Conservation (phyloP, 2,113 vertebrate genomes). For the Platichthys flesus region DNA sequence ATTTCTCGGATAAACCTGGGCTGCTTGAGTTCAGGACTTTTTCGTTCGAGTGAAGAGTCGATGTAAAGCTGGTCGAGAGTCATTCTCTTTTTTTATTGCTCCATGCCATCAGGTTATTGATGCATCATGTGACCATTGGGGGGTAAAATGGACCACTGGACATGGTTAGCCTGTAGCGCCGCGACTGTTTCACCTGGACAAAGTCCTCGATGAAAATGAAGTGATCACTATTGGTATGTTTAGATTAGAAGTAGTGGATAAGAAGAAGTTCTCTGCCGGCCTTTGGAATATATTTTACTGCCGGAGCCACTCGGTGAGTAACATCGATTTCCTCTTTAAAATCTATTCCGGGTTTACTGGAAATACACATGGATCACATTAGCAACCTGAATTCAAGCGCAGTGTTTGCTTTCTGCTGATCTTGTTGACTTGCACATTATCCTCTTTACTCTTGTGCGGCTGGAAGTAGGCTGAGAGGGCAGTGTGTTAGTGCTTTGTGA, state of each 20-base stretch:
- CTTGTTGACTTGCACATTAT: constrained; percentile 38
- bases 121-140: constrained; percentile 46
- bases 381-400: background rate
- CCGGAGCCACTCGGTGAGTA: constrained; percentile 62
- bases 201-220: constrained; percentile 10
- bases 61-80: background rate
- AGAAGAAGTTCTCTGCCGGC: constrained; percentile 12
- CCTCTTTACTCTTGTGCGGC: constrained; percentile 39
- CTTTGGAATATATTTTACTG: constrained; percentile 48
- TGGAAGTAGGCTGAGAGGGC: constrained; percentile 46
- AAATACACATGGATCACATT: background rate
- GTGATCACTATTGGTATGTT: constrained; percentile 31
- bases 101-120: constrained; percentile 28
- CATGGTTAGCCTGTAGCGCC: constrained; percentile 23
- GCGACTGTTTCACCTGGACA: background rate
- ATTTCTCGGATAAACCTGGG: constrained; percentile 15
- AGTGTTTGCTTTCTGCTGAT: constrained; percentile 32
- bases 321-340: background rate
- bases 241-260: background rate
- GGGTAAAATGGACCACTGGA: constrained; percentile 14
- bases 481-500: constrained; percentile 21
- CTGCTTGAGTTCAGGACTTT: constrained; percentile 1
- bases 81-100: background rate
- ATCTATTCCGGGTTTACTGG: background rate
- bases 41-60: constrained; percentile 1